Evolutionary conservation across 2,888 invertebrate species (phyloP), one percentile per base, ranked within the genome.

Genomic region (Mythimna vitellina): DNA sequence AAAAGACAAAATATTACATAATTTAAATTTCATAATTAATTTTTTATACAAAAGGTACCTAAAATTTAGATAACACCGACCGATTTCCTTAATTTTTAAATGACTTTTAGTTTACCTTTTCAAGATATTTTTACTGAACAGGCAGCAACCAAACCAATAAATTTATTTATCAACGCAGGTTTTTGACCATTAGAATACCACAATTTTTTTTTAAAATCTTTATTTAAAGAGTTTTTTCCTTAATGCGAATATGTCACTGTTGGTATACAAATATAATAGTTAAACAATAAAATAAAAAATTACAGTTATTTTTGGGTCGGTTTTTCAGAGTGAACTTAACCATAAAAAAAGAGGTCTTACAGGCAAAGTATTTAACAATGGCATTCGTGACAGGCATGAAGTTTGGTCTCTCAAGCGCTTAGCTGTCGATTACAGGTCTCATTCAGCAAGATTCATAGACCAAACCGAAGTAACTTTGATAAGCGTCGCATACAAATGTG

Each of bases 41-140:
- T 32, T 29, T 72, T 65, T 54, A 49, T 66, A 66, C 62, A 73
- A 80, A 73, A 54, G 4, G 12, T 74, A 51, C 32, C 51, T 29
- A 53, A 53, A 38, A 22, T 57, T 65, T 32, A 6, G 22, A 22
- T 64, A 51, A 38, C 14, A 56, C 7, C 25, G 10, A 17, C 35
- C 17, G 17, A 20, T 46, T 5, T 46, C 46, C 14, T 46, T 20
- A n/a, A n/a, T 53, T 32, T 49, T 62, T 53, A 17, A 49, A 54
- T 38, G 17, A 53, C 10, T 29, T 20, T 1, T 53, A 20, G 20
- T n/a, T 4, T n/a, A 51, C 12, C 9, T 22, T 22, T 38, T 20
- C 20, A 35, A 7, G 20, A 1, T 17, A 10, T 61, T 25, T 20
- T 74, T 14, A 22, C 46, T 25, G 1, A 56, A 65, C 6, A 49